Evolutionary conservation across 1,140 invertebrate genomes (phyloP), one percentile per base, ranked within the genome.

Genomic region (Caenorhabditis remanei): DNA sequence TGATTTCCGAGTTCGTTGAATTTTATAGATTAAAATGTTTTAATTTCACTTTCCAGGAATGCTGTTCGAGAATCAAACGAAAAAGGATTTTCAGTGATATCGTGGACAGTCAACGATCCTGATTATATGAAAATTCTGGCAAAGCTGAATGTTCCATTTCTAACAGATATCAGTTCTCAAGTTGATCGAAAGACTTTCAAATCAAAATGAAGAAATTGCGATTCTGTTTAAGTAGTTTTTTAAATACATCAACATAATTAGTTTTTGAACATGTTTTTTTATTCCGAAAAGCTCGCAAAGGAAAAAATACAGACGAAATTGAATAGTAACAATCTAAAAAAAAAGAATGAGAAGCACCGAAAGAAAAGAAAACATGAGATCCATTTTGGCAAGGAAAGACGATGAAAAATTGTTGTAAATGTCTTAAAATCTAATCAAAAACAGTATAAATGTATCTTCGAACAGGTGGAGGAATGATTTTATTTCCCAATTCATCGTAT

Each of bases 401-500:
- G 14, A 8, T 50, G 46, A 53, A 24, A 48, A 13, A 65, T 19
- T n/a, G 9, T 65, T 61, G 13, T 41, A 48, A 50, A 84, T 40
- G 9, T n/a, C 21, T 21, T 24, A 21, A 13, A 63, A 63, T 32
- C 43, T 85, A 88, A 84, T 88, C 87, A 43, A 85, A 88, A 56
- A 88, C 87, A 19, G 87, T 88, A 61, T 88, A 88, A 46, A 88
- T 88, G 61, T 88, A 88, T 79, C 87, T 16, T 1, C 67, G 32
- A 41, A 84, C 50, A 19, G 61, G 55, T 13, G 84, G 71, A 48
- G 24, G 50, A 9, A 61, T 40, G 7, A 79, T 75, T 40, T 67
- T 40, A 21, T 85, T 71, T 56, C 63, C 84, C 7, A 61, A n/a
- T 58, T 87, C 87, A 53, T 87, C 87, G 40, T 87, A 84, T 8